A percentile compares a stretch with the other conserved stretches of the same genome.
phyloP scores from a whole-genome alignment of 2,113 vertebrate genomes.

The Canis aureus region DNA sequence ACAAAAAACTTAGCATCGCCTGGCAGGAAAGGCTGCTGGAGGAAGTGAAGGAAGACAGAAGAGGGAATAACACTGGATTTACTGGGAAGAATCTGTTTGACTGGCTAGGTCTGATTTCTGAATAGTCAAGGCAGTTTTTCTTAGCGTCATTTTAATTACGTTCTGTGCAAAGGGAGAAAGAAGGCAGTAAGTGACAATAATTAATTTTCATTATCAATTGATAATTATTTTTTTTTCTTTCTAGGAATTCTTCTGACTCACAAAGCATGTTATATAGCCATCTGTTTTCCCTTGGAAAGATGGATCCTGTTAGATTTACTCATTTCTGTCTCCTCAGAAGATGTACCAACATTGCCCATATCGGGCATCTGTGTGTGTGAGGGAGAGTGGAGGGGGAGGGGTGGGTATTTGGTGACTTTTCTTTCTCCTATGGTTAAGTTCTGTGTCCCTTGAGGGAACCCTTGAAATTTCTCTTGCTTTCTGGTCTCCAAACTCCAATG shows the following conservation, averaged over 20 bases:
- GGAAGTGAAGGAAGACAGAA: background rate
- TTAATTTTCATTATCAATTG: background rate
- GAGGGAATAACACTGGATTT: background rate
- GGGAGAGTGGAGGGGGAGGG: background rate
- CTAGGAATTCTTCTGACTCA: conserved; percentile 75
- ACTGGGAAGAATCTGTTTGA: conserved; percentile 13
- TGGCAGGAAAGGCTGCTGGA: background rate
- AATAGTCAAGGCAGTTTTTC: conserved; percentile 57
- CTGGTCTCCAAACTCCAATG: background rate
- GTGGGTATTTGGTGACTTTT: background rate
- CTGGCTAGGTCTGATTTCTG: conserved; percentile 60
- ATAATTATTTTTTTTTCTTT: conserved; percentile 75
- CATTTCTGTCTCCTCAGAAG: conserved; percentile 31
- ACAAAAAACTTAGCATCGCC: background rate
- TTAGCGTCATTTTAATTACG: conserved; percentile 24
- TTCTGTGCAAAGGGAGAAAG: conserved; percentile 56
- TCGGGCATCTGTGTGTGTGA: background rate
- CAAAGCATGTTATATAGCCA: background rate
- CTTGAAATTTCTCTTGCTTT: conserved; percentile 11
- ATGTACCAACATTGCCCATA: background rate
- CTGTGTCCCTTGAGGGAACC: background rate
- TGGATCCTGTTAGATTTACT: conserved; percentile 40
- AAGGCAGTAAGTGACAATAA: background rate
- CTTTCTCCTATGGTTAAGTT: background rate
- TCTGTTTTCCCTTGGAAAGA: conserved; percentile 22